phyloP scores from a whole-genome alignment of 1,140 invertebrate genomes.

The Anoplolepis gracilipes region DNA sequence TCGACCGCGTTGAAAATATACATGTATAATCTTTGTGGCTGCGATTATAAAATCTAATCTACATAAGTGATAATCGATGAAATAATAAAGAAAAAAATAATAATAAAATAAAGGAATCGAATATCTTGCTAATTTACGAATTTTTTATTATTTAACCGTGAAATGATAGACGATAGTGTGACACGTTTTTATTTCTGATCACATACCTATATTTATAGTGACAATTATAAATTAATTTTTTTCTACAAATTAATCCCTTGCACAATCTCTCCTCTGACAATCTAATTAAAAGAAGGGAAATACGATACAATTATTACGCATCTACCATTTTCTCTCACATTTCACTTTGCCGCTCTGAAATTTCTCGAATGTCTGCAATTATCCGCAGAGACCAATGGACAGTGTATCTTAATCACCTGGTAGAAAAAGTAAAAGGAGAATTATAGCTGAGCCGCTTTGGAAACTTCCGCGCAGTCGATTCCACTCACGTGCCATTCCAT shows the following conservation, averaged over 20 bases:
- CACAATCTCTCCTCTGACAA: too few relatives aligned
- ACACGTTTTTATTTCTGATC: neutral
- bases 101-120: neutral
- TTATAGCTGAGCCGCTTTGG: constrained; percentile 37
- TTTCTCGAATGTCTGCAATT: constrained; percentile 5
- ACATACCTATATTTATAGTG: neutral
- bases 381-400: neutral
- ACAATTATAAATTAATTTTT: neutral
- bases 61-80: constrained; percentile 6
- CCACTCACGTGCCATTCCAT: constrained; percentile 60
- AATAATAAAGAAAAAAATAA: neutral
- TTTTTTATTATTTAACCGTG: neutral
- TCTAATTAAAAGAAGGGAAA: neutral
- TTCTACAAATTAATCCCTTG: neutral
- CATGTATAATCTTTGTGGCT: neutral
- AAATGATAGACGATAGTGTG: neutral
- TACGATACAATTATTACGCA: neutral
- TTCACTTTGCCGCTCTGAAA: neutral
- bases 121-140: neutral
- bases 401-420: constrained; percentile 19
- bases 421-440: constrained; percentile 39
- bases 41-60: neutral
- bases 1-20: neutral
- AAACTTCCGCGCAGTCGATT: constrained; percentile 62
- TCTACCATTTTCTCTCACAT: neutral